Conservation (phyloP, 2,113 vertebrate genomes). For the Aleadryas rufinucha region DNA sequence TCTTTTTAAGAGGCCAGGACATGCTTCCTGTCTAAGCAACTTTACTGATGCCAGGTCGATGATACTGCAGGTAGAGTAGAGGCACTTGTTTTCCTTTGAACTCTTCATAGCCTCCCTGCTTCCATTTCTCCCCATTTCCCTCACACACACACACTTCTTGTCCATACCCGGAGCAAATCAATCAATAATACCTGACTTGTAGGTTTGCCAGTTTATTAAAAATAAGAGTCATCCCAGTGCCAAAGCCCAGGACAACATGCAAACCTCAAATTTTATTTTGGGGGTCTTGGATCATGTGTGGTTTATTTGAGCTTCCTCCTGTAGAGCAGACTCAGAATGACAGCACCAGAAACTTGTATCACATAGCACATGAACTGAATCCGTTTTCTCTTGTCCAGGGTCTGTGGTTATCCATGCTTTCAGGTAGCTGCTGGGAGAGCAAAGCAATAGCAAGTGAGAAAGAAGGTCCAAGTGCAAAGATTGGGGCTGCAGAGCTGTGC, state of each 20-base stretch:
- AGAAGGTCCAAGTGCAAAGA: background rate
- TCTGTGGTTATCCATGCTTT: background rate
- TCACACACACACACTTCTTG: background rate
- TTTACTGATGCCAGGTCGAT: background rate
- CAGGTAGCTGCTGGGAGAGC: background rate
- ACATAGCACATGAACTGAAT: background rate
- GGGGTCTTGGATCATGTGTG: background rate
- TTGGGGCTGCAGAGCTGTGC: background rate
- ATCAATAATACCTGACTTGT: background rate
- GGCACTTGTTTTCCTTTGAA: background rate
- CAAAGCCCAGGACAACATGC: background rate
- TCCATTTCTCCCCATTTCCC: background rate
- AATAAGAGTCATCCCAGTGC: background rate
- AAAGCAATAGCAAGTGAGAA: background rate
- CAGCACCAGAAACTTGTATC: background rate
- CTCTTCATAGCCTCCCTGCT: background rate
- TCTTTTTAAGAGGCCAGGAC: background rate
- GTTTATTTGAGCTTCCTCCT: background rate
- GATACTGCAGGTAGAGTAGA: rapidly evolving
- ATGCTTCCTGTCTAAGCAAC: background rate
- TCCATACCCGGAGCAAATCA: background rate
- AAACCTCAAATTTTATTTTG: background rate
- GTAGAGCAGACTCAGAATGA: background rate
- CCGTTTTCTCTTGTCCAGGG: background rate
- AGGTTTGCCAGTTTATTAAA: background rate